Conservation (phyloP, 1,140 invertebrate species). For the Zaprionus kolodkinae region DNA sequence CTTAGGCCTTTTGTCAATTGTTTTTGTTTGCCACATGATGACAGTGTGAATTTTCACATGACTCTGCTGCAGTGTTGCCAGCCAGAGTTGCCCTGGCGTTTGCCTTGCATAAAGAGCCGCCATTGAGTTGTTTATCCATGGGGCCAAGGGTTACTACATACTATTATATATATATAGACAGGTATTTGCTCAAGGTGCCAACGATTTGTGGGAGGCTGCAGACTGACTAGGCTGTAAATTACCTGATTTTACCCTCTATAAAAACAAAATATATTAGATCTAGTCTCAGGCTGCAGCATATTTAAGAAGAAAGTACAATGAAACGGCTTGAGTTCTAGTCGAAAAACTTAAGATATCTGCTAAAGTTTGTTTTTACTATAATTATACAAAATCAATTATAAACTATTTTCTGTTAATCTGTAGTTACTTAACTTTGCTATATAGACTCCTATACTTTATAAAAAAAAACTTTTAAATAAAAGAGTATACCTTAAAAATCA, state of each 20-base stretch:
- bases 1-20: slow-evolving; percentile 33
- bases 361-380: neutral
- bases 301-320: neutral
- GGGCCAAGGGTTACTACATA: neutral
- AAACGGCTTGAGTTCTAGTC: neutral
- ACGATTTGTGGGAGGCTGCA: slow-evolving; percentile 21
- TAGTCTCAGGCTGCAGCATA: neutral
- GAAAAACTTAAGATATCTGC: too few species aligned
- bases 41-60: slow-evolving; percentile 77
- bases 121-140: slow-evolving; percentile 30
- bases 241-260: neutral
- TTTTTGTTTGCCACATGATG: slow-evolving; percentile 47
- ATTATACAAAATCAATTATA: neutral
- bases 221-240: slow-evolving; percentile 15
- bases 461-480: too few species aligned
- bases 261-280: neutral
- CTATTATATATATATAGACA: too few species aligned
- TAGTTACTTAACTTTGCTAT: too few species aligned
- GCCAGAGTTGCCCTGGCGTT: slow-evolving; percentile 8
- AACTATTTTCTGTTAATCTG: neutral
- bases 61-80: slow-evolving; percentile 22
- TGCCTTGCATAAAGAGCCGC: slow-evolving; percentile 33
- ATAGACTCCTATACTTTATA: too few species aligned
- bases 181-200: slow-evolving; percentile 32
- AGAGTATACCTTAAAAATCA: too few species aligned